Evolutionary conservation across 2,797 vertebrate species (phyloP).

Genomic region (Syngnathus rostellatus): DNA sequence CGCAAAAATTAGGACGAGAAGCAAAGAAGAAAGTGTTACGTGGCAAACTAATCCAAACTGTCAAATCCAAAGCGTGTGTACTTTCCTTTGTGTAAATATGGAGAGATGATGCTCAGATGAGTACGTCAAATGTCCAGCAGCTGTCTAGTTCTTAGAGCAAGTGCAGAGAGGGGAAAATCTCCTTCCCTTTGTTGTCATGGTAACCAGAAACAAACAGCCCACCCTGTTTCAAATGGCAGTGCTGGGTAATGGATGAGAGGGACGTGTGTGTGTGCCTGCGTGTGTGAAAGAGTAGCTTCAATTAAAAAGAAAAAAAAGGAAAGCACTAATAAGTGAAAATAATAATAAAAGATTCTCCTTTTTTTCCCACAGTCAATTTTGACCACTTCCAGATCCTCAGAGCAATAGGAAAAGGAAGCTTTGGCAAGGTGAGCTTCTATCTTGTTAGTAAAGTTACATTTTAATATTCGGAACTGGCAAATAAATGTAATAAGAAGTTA

Average conservation of each 20-base stretch:
- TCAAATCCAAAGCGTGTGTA: too few relatives aligned
- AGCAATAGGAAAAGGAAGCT: constrained; percentile 97
- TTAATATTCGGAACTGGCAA: not conserved
- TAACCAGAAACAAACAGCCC: constrained; percentile 54
- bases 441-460: not conserved
- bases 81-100: too few relatives aligned
- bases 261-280: constrained; percentile 11
- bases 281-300: constrained; percentile 5
- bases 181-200: constrained; percentile 49
- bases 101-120: constrained; percentile 18
- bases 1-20: constrained; percentile 32
- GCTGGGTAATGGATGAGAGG: constrained; percentile 42
- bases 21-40: constrained; percentile 30
- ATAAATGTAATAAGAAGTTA: not conserved
- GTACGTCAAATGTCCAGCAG: constrained; percentile 41
- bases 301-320: not conserved
- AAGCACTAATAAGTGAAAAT: not conserved
- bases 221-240: constrained; percentile 43
- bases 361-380: constrained; percentile 81
- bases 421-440: constrained; percentile 83
- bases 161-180: constrained; percentile 33
- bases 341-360: not conserved
- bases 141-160: constrained; percentile 41
- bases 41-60: constrained; percentile 41
- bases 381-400: constrained; percentile 96